phyloP scores from a whole-genome alignment of 2,888 invertebrate species.

The Marronus borbonicus region DNA sequence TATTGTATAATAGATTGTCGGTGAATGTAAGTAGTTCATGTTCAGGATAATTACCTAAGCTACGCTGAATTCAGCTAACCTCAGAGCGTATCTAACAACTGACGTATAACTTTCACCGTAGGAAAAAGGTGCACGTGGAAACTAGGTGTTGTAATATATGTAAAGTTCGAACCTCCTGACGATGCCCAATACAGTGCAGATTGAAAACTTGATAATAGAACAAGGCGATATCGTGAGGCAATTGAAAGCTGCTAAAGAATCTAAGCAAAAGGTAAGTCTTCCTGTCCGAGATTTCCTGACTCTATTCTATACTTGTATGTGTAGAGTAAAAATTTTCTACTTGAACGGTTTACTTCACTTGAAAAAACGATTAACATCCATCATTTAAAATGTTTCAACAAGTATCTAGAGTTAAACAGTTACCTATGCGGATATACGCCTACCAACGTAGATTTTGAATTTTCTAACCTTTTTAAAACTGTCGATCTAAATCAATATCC shows the following conservation, averaged over 20 bases:
- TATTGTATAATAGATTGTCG: no score
- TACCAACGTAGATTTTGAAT: slow-evolving; percentile 71
- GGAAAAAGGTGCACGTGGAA: slow-evolving; percentile 13
- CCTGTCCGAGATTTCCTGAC: slow-evolving; percentile 8
- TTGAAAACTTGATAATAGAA: slow-evolving; percentile 76
- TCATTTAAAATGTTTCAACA: slow-evolving; percentile 62
- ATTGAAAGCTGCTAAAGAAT: slow-evolving; percentile 86
- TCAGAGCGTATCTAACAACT: background rate
- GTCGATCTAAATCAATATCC: slow-evolving; percentile 69
- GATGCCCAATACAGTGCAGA: slow-evolving; percentile 70
- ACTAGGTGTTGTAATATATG: slow-evolving; percentile 14
- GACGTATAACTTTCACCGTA: background rate
- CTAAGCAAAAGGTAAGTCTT: slow-evolving; percentile 79
- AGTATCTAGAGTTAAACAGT: slow-evolving; percentile 73
- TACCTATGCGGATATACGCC: slow-evolving; percentile 75
- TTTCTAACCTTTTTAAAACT: slow-evolving; percentile 64
- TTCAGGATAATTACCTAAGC: background rate
- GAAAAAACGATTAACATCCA: slow-evolving; percentile 20
- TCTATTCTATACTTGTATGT: slow-evolving; percentile 29
- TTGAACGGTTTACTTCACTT: slow-evolving; percentile 35
- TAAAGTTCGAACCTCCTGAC: slow-evolving; percentile 1
- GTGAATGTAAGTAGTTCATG: background rate
- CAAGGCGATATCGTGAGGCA: slow-evolving; percentile 89
- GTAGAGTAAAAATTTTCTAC: slow-evolving; percentile 43
- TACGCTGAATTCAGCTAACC: background rate